Conservation (phyloP, 2,888 invertebrate species). For the Agrotis segetum region DNA sequence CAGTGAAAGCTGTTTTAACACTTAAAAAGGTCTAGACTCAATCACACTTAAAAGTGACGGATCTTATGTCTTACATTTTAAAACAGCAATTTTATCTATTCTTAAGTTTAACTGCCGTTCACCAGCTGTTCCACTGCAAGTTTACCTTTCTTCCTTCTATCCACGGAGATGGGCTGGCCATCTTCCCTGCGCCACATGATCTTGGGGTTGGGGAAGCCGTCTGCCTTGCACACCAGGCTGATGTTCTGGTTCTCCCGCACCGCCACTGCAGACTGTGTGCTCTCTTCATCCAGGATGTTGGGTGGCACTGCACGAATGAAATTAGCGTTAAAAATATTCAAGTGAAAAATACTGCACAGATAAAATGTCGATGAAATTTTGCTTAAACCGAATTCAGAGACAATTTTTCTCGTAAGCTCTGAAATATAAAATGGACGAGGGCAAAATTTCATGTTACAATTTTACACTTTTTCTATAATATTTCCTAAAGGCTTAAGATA, state of each 20-base stretch:
- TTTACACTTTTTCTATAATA: neutral
- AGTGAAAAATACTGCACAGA: neutral
- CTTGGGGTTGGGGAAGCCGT: slow-evolving; percentile 97
- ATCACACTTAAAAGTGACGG: neutral
- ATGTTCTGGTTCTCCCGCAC: slow-evolving; percentile 98
- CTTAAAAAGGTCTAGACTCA: neutral
- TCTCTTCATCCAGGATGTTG: slow-evolving; percentile 97
- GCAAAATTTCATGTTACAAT: neutral
- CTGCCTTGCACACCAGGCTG: slow-evolving; percentile 97
- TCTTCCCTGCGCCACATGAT: slow-evolving; percentile 98
- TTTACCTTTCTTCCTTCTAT: slow-evolving; percentile 96
- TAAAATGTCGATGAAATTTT: neutral
- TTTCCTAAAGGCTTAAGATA: slow-evolving; percentile 1
- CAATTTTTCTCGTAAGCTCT: neutral
- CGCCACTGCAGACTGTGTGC: slow-evolving; percentile 97
- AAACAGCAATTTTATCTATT: neutral
- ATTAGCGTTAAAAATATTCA: neutral
- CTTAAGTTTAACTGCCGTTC: neutral
- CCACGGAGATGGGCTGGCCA: slow-evolving; percentile 96
- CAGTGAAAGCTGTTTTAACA: neutral
- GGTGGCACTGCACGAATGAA: slow-evolving; percentile 99
- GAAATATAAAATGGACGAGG: neutral
- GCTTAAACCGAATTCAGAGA: neutral
- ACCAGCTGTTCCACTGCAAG: neutral
- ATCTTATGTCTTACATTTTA: neutral